A percentile compares a stretch with the other conserved stretches of the same genome.
Evolutionary conservation across 2,113 vertebrate species (phyloP).

Genomic region (Quiscalus mexicanus): DNA sequence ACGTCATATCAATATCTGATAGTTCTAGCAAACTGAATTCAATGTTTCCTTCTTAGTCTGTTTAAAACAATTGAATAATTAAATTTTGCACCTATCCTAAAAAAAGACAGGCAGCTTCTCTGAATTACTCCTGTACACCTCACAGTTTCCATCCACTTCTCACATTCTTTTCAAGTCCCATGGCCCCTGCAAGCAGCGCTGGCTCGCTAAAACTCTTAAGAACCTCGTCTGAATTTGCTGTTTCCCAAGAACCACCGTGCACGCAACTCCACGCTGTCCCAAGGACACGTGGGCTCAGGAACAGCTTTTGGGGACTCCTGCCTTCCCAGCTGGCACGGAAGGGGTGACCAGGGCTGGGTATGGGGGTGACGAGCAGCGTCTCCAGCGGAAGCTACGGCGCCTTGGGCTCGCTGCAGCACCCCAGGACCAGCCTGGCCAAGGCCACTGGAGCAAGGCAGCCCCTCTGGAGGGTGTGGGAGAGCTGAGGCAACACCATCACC

Average conservation of each 20-base stretch:
- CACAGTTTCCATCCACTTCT: slow-evolving; percentile 67
- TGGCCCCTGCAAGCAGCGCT: slow-evolving; percentile 54
- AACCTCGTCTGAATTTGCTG: slow-evolving; percentile 40
- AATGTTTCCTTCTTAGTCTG: neutral
- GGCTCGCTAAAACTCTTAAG: slow-evolving; percentile 68
- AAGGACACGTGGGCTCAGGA: slow-evolving; percentile 44
- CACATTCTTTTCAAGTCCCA: slow-evolving; percentile 56
- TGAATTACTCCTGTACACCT: slow-evolving; percentile 56
- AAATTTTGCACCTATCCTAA: slow-evolving; percentile 22
- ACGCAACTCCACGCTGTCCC: slow-evolving; percentile 10
- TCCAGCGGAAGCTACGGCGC: neutral
- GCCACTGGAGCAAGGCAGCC: neutral
- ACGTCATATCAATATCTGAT: slow-evolving; percentile 3
- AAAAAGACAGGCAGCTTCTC: slow-evolving; percentile 43
- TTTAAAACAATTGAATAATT: neutral
- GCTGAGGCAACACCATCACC: neutral
- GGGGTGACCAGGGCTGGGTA: neutral
- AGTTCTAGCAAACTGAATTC: slow-evolving; percentile 38
- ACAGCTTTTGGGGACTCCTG: slow-evolving; percentile 25
- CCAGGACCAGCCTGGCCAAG: neutral
- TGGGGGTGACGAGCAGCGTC: slow-evolving; percentile 24
- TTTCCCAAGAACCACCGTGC: neutral
- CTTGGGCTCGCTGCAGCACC: neutral
- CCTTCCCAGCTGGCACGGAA: slow-evolving; percentile 26
- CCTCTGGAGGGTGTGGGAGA: neutral